phyloP scores from a whole-genome alignment of 1,140 invertebrate species.

The Euwallacea fornicatus region DNA sequence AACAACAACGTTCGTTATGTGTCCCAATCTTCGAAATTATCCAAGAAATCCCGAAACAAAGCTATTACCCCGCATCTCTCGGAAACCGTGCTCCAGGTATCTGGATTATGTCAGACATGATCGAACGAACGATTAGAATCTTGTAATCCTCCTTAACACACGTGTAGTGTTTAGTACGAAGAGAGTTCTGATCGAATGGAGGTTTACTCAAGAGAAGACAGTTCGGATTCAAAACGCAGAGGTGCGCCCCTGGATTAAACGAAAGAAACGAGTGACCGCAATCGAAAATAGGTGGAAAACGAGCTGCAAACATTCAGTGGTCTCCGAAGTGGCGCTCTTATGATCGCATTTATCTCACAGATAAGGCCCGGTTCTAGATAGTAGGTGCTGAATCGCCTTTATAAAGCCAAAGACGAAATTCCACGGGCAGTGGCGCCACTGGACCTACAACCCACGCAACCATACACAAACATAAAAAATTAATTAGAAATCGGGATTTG shows the following conservation, averaged over 20 bases:
- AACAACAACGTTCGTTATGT: too few species aligned
- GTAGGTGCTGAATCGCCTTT: conserved; percentile 25
- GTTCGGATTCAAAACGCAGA: not conserved
- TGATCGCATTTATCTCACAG: conserved; percentile 37
- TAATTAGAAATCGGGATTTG: conserved; percentile 1
- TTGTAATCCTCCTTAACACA: conserved; percentile 11
- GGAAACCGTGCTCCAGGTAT: conserved; percentile 1
- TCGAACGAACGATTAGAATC: conserved; percentile 9
- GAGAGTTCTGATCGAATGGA: not conserved
- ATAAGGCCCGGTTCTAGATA: conserved; percentile 23
- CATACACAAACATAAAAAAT: not conserved
- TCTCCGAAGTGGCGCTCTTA: conserved; percentile 28
- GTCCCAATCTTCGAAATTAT: not conserved
- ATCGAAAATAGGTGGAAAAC: conserved; percentile 35
- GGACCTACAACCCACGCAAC: not conserved
- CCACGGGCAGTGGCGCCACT: not conserved
- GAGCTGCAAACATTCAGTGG: conserved; percentile 33
- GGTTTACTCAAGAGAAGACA: not conserved
- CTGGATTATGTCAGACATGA: conserved; percentile 21
- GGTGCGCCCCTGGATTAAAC: conserved; percentile 6
- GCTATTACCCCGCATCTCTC: not conserved
- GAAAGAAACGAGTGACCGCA: conserved; percentile 22
- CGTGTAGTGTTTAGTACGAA: not conserved
- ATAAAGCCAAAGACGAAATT: conserved; percentile 4
- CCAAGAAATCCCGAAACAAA: not conserved